These are phyloP conservation scores for Phalera bucephala DNA, from an alignment of 2,888 invertebrate genomes.

Conservation along the genomic window DNA sequence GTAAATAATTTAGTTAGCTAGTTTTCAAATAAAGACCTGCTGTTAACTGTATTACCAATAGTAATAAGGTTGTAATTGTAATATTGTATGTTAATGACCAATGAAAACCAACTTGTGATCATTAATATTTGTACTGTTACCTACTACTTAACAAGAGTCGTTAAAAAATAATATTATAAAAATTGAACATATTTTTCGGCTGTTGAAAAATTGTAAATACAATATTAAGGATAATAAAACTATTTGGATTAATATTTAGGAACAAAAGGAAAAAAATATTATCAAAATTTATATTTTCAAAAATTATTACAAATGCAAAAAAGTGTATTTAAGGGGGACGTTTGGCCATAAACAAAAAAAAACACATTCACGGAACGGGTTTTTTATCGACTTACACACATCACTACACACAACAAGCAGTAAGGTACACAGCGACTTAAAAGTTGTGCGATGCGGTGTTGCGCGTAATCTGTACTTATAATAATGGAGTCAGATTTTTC, in stretches of 20 bases:
- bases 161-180: constrained; percentile 82
- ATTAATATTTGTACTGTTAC: constrained; percentile 85
- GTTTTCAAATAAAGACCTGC: constrained; percentile 68
- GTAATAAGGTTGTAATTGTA: constrained; percentile 77
- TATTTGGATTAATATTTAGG: constrained; percentile 84
- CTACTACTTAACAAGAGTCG: constrained; percentile 84
- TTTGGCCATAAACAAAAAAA: constrained; percentile 80
- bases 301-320: constrained; percentile 82
- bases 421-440: constrained; percentile 74
- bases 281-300: constrained; percentile 84
- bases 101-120: constrained; percentile 85
- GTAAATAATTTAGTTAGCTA: constrained; percentile 66
- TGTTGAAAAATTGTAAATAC: constrained; percentile 84
- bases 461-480: constrained; percentile 61
- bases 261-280: constrained; percentile 80
- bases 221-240: constrained; percentile 82
- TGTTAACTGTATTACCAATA: constrained; percentile 76
- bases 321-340: constrained; percentile 74
- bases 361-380: constrained; percentile 59
- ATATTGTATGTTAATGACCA: constrained; percentile 83
- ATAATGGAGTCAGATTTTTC: constrained; percentile 66
- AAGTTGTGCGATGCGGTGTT: constrained; percentile 74
- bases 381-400: constrained; percentile 79
- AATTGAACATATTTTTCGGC: constrained; percentile 84
- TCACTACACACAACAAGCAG: constrained; percentile 71